Evolutionary conservation across 1,140 invertebrate genomes (phyloP).

Genomic region (Mycetomoellerius zeteki): DNA sequence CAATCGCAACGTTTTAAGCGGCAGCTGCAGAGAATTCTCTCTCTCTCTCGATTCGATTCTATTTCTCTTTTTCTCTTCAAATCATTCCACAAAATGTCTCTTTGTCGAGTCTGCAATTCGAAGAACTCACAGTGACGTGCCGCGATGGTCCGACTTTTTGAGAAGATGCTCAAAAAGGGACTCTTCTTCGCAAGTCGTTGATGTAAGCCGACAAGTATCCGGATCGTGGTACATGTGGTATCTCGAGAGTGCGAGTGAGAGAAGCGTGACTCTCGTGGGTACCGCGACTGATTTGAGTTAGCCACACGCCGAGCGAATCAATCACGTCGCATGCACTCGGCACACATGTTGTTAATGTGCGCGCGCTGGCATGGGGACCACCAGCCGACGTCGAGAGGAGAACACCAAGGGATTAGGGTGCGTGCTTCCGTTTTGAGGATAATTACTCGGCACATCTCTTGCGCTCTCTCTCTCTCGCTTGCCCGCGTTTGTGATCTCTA

Average conservation of each 20-base stretch:
- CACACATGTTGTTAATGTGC: constrained; percentile 84
- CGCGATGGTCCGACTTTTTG: constrained; percentile 33
- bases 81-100: constrained; percentile 44
- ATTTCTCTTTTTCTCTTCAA: background rate
- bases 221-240: constrained; percentile 25
- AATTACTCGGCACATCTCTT: constrained; percentile 73
- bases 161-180: constrained; percentile 40
- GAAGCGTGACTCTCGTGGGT: constrained; percentile 28
- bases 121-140: constrained; percentile 29
- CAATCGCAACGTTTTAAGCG: constrained; percentile 42
- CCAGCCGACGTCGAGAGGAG: constrained; percentile 68
- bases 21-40: constrained; percentile 32
- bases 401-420: constrained; percentile 77
- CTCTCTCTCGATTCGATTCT: no score
- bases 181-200: constrained; percentile 21
- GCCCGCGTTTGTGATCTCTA: constrained; percentile 34
- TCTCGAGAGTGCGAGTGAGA: constrained; percentile 4
- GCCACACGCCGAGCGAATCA: constrained; percentile 83
- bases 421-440: constrained; percentile 80
- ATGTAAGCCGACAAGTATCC: constrained; percentile 26
- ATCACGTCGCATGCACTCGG: constrained; percentile 84
- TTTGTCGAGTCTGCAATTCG: constrained; percentile 27
- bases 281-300: constrained; percentile 77
- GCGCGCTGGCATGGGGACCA: constrained; percentile 75
- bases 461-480: background rate